phyloP scores from a whole-genome alignment of 2,888 invertebrate genomes.

The Ormyrus thymus region DNA sequence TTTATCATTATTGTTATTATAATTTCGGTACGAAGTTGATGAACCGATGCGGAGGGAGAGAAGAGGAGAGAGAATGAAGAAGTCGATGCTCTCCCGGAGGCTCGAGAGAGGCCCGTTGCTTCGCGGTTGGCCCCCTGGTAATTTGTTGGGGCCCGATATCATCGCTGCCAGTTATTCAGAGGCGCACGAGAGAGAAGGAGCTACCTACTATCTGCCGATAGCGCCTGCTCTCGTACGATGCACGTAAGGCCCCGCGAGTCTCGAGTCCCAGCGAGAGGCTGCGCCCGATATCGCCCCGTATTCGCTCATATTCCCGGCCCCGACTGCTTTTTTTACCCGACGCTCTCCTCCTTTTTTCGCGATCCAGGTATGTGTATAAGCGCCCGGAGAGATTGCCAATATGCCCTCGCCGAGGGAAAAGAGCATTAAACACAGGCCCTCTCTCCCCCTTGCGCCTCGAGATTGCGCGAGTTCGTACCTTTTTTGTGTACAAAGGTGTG shows the following conservation, averaged over 20 bases:
- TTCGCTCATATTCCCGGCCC: slow-evolving; percentile 46
- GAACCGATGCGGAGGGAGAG: slow-evolving; percentile 61
- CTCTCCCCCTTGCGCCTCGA: slow-evolving; percentile 5
- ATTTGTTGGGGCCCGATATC: slow-evolving; percentile 67
- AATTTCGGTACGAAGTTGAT: slow-evolving; percentile 65
- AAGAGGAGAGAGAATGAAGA: slow-evolving; percentile 28
- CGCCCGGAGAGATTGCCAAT: slow-evolving; percentile 39
- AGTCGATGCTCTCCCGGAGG: slow-evolving; percentile 33
- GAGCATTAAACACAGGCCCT: slow-evolving; percentile 26
- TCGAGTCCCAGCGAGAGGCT: slow-evolving; percentile 42
- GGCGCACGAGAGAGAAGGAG: slow-evolving; percentile 47
- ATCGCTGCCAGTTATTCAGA: slow-evolving; percentile 64
- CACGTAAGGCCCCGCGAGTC: slow-evolving; percentile 52
- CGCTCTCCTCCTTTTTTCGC: slow-evolving; percentile 19
- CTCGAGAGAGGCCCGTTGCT: slow-evolving; percentile 50
- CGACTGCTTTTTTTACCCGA: slow-evolving; percentile 1
- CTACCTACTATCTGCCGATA: slow-evolving; percentile 59
- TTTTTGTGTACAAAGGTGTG: slow-evolving; percentile 3
- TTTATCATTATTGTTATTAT: slow-evolving; percentile 69
- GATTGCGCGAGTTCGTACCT: slow-evolving; percentile 23
- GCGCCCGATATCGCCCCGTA: slow-evolving; percentile 41
- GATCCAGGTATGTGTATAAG: slow-evolving; percentile 23
- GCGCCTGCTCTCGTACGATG: slow-evolving; percentile 55
- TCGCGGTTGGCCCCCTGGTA: slow-evolving; percentile 64
- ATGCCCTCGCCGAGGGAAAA: slow-evolving; percentile 40